A percentile compares a stretch with the other conserved stretches of the same genome.
phyloP scores from a whole-genome alignment of 2,113 vertebrate genomes.

The Petroica traversi region DNA sequence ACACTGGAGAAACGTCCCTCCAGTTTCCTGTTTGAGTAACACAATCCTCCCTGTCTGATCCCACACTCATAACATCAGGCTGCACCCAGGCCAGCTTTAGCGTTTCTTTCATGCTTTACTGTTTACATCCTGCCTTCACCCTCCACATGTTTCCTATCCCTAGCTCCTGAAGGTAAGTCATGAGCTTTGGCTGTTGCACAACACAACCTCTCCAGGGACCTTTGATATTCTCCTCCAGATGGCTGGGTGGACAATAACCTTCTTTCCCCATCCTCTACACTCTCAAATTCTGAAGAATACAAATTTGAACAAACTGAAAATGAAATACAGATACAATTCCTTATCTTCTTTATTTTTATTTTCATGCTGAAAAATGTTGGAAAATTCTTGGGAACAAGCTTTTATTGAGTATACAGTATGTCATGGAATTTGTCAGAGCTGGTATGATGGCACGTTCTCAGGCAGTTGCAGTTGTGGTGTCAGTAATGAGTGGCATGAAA shows the following conservation, averaged over 20 bases:
- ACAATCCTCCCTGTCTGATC: neutral
- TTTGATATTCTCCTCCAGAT: neutral
- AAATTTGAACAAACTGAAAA: neutral
- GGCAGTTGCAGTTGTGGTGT: neutral
- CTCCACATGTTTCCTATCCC: conserved; percentile 36
- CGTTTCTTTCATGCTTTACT: neutral
- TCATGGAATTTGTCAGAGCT: neutral
- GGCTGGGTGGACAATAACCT: neutral
- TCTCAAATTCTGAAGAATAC: neutral
- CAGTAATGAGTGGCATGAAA: neutral
- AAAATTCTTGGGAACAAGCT: neutral
- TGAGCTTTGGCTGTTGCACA: neutral
- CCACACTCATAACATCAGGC: neutral
- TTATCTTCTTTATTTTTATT: neutral
- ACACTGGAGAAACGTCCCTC: neutral
- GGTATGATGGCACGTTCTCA: neutral
- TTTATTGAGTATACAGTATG: neutral
- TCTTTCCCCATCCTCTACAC: neutral
- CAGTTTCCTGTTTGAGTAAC: neutral
- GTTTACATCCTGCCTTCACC: conserved; percentile 31
- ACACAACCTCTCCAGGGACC: neutral
- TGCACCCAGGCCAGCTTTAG: neutral
- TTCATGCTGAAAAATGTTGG: neutral
- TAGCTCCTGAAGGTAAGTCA: conserved; percentile 18
- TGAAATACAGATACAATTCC: neutral